These are phyloP conservation scores for Pangasius sanitwongsei DNA, from an alignment of 2,797 vertebrate species.

Conservation along the genomic window DNA sequence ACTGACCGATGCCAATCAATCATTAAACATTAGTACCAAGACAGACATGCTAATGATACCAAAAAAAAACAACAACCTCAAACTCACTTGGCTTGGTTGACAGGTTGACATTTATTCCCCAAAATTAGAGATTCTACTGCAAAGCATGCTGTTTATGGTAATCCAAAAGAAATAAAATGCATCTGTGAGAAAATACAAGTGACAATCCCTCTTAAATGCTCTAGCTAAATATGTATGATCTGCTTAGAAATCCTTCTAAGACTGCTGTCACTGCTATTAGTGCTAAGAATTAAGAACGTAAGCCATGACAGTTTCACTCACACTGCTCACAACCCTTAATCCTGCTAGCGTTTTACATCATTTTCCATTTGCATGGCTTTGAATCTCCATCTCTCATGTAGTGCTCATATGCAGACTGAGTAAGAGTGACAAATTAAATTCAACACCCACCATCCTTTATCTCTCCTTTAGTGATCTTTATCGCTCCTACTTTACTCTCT, in stretches of 20 bases:
- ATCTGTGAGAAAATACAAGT: constrained; percentile 29
- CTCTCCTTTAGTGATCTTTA: constrained; percentile 2
- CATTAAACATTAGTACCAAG: background rate
- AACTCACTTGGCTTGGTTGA: background rate
- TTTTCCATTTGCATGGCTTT: constrained; percentile 49
- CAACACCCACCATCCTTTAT: background rate
- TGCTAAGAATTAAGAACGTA: constrained; percentile 72
- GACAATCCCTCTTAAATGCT: constrained; percentile 65
- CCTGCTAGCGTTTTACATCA: constrained; percentile 55
- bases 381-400: constrained; percentile 43
- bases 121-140: background rate
- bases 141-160: constrained; percentile 14
- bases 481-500: background rate
- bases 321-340: constrained; percentile 68
- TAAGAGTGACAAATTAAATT: constrained; percentile 40
- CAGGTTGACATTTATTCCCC: background rate
- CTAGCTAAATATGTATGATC: constrained; percentile 75
- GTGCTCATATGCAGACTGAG: constrained; percentile 10
- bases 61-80: background rate
- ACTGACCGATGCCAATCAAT: background rate
- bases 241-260: constrained; percentile 67
- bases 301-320: constrained; percentile 62
- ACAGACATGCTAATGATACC: background rate
- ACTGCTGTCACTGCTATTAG: constrained; percentile 69
- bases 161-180: background rate